Percentiles rank a stretch among this genome's conserved stretches.
These are phyloP conservation scores for Holotrichia oblita DNA, from an alignment of 1,140 invertebrate genomes.

Conservation along the genomic window DNA sequence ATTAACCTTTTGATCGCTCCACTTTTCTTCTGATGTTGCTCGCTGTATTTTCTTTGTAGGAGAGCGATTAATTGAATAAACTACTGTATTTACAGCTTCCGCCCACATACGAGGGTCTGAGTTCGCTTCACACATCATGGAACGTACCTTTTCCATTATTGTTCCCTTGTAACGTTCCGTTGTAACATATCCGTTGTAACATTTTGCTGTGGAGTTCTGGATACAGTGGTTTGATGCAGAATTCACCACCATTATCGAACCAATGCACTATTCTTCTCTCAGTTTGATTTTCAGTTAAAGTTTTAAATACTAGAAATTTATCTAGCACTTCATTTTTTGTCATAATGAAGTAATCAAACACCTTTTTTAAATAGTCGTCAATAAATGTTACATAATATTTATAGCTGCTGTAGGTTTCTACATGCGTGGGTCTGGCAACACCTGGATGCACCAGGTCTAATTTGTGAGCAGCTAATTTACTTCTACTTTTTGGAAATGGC, in stretches of 20 bases:
- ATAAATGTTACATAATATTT: slow-evolving; percentile 49
- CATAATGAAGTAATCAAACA: no score
- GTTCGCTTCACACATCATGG: slow-evolving; percentile 54
- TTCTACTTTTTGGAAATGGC: no score
- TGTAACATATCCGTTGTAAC: slow-evolving; percentile 59
- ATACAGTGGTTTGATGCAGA: slow-evolving; percentile 48
- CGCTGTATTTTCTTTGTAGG: neutral
- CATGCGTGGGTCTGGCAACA: no score
- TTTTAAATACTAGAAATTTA: no score
- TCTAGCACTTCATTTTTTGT: no score
- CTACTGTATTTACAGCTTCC: slow-evolving; percentile 56
- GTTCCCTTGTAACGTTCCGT: no score
- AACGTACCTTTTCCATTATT: slow-evolving; percentile 55
- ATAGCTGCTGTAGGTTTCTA: no score
- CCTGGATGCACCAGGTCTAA: slow-evolving; percentile 58
- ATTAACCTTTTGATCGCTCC: slow-evolving; percentile 47
- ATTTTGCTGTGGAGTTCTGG: slow-evolving; percentile 61
- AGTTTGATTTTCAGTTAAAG: slow-evolving; percentile 53
- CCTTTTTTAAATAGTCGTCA: no score
- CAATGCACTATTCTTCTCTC: slow-evolving; percentile 53
- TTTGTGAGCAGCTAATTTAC: no score
- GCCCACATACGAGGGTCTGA: slow-evolving; percentile 57
- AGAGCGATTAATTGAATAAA: slow-evolving; percentile 60
- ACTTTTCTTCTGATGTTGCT: slow-evolving; percentile 50
- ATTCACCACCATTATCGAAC: slow-evolving; percentile 53